Evolutionary conservation across 2,888 invertebrate species (phyloP).

Genomic region (Drosophila fungiperda): DNA sequence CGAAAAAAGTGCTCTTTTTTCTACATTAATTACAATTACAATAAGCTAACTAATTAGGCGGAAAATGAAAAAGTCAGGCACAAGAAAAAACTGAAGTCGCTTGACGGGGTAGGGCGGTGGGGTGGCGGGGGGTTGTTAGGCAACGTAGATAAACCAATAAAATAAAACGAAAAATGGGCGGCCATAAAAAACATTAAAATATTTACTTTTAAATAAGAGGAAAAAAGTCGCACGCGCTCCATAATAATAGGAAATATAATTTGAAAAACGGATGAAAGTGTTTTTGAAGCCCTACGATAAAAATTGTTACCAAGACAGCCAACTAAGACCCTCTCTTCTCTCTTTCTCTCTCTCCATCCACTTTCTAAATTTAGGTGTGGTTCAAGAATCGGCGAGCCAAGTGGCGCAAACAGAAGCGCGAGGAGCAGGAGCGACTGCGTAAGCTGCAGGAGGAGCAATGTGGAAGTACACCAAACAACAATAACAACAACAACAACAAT

Average conservation of each 20-base stretch:
- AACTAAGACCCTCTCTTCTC: constrained; percentile 34
- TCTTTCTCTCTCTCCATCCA: constrained; percentile 42
- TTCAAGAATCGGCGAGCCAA: constrained; percentile 98
- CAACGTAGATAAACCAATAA: constrained; percentile 45
- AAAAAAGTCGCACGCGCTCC: constrained; percentile 2
- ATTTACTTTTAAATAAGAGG: constrained; percentile 38
- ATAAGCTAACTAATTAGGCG: constrained; percentile 85
- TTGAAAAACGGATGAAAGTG: constrained; percentile 86
- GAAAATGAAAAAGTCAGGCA: constrained; percentile 28
- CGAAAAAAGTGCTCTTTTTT: constrained; percentile 3
- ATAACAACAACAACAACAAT: constrained; percentile 29
- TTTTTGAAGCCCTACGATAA: constrained; percentile 83
- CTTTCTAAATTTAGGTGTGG: constrained; percentile 91
- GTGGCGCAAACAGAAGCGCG: constrained; percentile 98
- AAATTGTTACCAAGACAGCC: constrained; percentile 47
- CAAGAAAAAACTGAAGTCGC: not conserved
- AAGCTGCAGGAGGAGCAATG: constrained; percentile 92
- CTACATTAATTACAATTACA: constrained; percentile 84
- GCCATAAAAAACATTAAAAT: constrained; percentile 61
- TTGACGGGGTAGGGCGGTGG: not conserved
- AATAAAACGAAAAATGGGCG: constrained; percentile 12
- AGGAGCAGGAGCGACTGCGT: constrained; percentile 92
- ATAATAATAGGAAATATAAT: constrained; percentile 80
- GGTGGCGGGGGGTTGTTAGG: constrained; percentile 34
- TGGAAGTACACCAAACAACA: constrained; percentile 63